Conservation (phyloP, 2,797 vertebrate species). For the Antrozous pallidus region DNA sequence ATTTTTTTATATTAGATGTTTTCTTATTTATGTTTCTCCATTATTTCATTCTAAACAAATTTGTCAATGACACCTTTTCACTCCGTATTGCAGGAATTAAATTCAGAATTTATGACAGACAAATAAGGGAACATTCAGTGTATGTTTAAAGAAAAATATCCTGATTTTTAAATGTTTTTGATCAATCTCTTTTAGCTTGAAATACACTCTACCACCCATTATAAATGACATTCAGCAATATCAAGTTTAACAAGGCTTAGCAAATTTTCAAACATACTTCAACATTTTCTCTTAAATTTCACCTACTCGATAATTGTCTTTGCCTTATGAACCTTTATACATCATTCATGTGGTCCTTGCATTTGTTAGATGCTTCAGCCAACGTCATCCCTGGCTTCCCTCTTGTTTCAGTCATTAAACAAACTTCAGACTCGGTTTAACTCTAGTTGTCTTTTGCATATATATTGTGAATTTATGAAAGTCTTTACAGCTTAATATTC, state of each 20-base stretch:
- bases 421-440: neutral
- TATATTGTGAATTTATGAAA: neutral
- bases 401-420: neutral
- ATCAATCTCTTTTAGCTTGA: neutral
- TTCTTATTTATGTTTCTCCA: neutral
- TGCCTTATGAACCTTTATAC: neutral
- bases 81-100: neutral
- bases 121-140: neutral
- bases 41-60: neutral
- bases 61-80: neutral
- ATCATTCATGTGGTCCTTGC: neutral
- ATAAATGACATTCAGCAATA: neutral
- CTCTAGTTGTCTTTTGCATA: neutral
- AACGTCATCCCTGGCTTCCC: neutral
- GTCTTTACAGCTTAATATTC: neutral
- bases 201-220: neutral
- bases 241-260: neutral
- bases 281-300: neutral
- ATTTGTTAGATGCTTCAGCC: neutral
- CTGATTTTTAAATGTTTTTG: neutral
- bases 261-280: neutral
- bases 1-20: slow-evolving; percentile 1
- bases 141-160: neutral
- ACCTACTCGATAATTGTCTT: neutral
- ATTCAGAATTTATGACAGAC: neutral